Evolutionary conservation across 2,888 invertebrate species (phyloP).

Genomic region (Standfussiana lucernea): DNA sequence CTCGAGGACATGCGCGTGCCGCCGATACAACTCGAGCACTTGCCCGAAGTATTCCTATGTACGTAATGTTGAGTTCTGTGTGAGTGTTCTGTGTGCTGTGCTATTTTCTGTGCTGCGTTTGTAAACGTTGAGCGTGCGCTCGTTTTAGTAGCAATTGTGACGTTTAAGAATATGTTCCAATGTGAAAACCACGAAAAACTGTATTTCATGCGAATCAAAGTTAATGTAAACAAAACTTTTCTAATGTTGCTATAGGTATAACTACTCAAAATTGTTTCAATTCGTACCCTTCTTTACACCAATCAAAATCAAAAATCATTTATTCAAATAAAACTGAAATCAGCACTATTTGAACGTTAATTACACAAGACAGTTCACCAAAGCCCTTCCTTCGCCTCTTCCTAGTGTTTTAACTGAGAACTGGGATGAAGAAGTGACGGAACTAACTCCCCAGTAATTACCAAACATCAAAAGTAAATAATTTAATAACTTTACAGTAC

Average conservation of each 20-base stretch:
- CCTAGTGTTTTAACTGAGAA: neutral
- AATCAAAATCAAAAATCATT: neutral
- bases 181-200: slow-evolving; percentile 12
- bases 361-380: neutral
- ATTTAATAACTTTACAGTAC: neutral
- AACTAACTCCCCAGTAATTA: neutral
- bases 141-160: slow-evolving; percentile 39
- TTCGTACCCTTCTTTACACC: neutral
- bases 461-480: slow-evolving; percentile 7
- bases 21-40: slow-evolving; percentile 93
- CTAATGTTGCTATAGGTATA: neutral
- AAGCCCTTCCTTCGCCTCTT: neutral
- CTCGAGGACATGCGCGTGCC: slow-evolving; percentile 92
- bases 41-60: slow-evolving; percentile 94
- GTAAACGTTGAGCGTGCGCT: slow-evolving; percentile 30
- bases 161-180: neutral
- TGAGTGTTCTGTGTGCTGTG: slow-evolving; percentile 64
- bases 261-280: neutral
- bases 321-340: neutral
- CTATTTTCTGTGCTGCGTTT: slow-evolving; percentile 55
- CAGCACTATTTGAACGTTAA: neutral
- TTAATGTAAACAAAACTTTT: neutral
- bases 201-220: neutral
- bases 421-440: neutral
- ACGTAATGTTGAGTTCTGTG: slow-evolving; percentile 86